Evolutionary conservation across 2,888 invertebrate species (phyloP).

Genomic region (Mythimna loreyi): DNA sequence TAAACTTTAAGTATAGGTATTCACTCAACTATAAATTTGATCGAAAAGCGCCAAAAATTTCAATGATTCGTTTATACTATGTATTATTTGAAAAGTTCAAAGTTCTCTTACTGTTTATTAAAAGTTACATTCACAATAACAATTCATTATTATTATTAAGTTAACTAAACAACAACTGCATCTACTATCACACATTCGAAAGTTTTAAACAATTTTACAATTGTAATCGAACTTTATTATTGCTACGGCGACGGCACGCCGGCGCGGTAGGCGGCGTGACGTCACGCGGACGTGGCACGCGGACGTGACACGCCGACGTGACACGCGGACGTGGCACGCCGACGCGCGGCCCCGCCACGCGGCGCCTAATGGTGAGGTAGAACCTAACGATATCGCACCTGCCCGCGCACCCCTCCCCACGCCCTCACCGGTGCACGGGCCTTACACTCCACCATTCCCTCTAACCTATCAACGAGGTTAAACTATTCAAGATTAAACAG

Average conservation of each 20-base stretch:
- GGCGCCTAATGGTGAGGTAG: constrained; percentile 72
- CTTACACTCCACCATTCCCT: constrained; percentile 56
- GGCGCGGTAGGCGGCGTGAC: constrained; percentile 76
- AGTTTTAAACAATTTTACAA: constrained; percentile 91
- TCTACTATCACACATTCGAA: constrained; percentile 92
- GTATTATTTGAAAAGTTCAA: constrained; percentile 82
- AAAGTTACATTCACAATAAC: constrained; percentile 90
- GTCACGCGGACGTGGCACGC: no score
- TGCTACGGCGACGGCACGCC: constrained; percentile 86
- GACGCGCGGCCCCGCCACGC: constrained; percentile 31
- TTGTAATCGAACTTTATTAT: constrained; percentile 89
- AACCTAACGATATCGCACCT: constrained; percentile 68
- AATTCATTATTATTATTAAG: constrained; percentile 88
- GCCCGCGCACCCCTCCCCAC: constrained; percentile 45
- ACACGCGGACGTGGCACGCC: constrained; percentile 2
- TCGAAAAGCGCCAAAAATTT: constrained; percentile 81
- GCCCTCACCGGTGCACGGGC: constrained; percentile 48
- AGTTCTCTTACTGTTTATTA: constrained; percentile 85
- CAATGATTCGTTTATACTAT: constrained; percentile 74
- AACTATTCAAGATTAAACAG: constrained; percentile 62
- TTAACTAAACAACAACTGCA: constrained; percentile 91
- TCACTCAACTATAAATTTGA: constrained; percentile 80
- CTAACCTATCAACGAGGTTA: constrained; percentile 65
- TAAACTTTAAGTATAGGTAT: constrained; percentile 66
- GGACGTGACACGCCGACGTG: no score